Base-by-base conservation (phyloP, 2,113 vertebrate species). In the Hypocryptadius cinnamomeus region DNA sequence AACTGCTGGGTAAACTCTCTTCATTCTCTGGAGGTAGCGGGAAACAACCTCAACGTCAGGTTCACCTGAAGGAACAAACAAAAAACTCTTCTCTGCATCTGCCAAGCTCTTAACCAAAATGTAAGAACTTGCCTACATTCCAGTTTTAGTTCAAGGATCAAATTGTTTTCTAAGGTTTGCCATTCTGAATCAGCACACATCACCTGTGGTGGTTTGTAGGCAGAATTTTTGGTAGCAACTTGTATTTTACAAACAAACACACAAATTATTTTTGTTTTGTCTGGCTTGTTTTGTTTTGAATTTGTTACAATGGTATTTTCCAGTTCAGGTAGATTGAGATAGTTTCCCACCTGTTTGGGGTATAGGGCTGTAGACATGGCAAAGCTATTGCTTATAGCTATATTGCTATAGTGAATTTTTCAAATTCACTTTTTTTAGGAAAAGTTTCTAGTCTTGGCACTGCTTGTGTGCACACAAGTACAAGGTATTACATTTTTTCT, bases 11-110 rank as follows among this genome's bases (percentile, higher is more conserved):
- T 98, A 98, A 86, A 99, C 95, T 54, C 85, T 97, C 95, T 97
- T 91, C 93, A 98, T 98, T 89, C 97, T 97, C 24, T 48, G 19
- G 89, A 99, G 98, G 95, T 98, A 99, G 56, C 77, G 91, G 31
- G 98, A 96, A 87, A 99, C 86, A 9, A 99, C 98, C 0, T 97
- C 95, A 53, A 98, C 77, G 90, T 99, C 99, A 72, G 98, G 90
- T 73, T 99, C 97, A 66, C 99, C 99, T 99, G 16, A 50, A 76
- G 11, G 96, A 89, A 59, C 7, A 85, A 88, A 48, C 8, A 45
- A 35, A 39, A 8, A 8, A 8, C 3, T 3, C 5, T 83, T 83
- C 33, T 77, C 28, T 83, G 33, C 35, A 15, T 65, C 47, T 70
- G 35, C 60, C 56, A 21, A 35, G 16, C 51, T 45, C 39, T 66